phyloP scores from a whole-genome alignment of 2,888 invertebrate species.

The Zonitis immaculata region DNA sequence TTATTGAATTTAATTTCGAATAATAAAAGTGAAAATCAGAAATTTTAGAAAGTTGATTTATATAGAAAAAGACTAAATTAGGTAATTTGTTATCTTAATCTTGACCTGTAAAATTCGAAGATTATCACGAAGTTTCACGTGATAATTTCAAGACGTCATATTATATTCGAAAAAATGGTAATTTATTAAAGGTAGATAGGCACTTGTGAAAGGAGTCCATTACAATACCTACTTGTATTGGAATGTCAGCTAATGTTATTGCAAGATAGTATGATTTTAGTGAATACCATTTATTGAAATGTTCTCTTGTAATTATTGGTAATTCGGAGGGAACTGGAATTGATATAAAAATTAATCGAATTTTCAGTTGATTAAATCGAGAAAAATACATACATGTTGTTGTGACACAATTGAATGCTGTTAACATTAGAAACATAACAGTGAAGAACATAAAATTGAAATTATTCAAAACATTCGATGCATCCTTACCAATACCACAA shows the following conservation, averaged over 20 bases:
- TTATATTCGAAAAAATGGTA: no score
- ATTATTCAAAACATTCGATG: slow-evolving; percentile 75
- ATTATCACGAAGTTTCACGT: no score
- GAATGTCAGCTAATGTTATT: slow-evolving; percentile 64
- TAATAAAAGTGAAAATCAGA: no score
- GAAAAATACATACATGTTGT: slow-evolving; percentile 92
- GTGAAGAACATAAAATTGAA: slow-evolving; percentile 87
- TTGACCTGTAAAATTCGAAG: no score
- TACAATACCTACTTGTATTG: slow-evolving; percentile 42
- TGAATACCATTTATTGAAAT: slow-evolving; percentile 67
- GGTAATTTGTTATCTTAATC: no score
- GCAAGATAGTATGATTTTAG: slow-evolving; percentile 62
- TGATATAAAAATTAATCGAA: background rate
- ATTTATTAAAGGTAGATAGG: no score
- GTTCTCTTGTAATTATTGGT: slow-evolving; percentile 58
- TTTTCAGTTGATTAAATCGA: background rate
- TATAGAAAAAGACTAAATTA: no score
- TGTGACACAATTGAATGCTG: slow-evolving; percentile 84
- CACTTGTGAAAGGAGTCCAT: no score
- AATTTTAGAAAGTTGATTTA: no score
- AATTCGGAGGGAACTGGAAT: slow-evolving; percentile 60
- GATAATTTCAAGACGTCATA: no score
- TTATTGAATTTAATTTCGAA: no score
- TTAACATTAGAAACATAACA: slow-evolving; percentile 91
- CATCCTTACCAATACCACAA: slow-evolving; percentile 82